A percentile compares a stretch with the other conserved stretches of the same genome.
These are phyloP conservation scores for Lithophane ornitopus DNA, from an alignment of 2,888 invertebrate species.

Conservation along the genomic window DNA sequence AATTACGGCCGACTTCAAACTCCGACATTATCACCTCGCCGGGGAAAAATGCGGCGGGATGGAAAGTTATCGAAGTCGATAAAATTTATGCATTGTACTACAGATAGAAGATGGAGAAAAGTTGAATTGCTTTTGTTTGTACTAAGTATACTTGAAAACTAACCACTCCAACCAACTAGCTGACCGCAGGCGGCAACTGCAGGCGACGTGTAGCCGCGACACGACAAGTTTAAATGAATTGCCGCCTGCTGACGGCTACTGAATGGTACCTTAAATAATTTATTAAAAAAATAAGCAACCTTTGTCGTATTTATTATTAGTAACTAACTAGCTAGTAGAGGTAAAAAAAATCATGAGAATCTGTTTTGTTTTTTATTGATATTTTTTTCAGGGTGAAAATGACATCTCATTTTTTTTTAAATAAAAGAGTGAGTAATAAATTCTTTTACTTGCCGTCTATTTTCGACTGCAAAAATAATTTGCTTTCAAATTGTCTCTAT, in stretches of 20 bases:
- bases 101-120: background rate
- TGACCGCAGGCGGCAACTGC: no score
- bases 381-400: background rate
- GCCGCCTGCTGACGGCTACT: no score
- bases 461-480: background rate
- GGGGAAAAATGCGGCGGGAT: constrained; percentile 65
- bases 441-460: background rate
- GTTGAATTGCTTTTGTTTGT: constrained; percentile 26
- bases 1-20: constrained; percentile 84
- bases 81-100: constrained; percentile 12
- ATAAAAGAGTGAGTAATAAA: background rate
- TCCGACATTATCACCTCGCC: constrained; percentile 84
- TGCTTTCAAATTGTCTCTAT: background rate
- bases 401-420: background rate
- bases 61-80: constrained; percentile 63
- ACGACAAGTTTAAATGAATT: no score
- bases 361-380: background rate
- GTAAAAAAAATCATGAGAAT: background rate
- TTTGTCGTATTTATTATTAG: background rate
- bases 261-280: no score
- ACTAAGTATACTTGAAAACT: background rate
- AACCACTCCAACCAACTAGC: no score
- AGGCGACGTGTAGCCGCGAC: no score
- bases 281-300: background rate
- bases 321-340: background rate